phyloP scores from a whole-genome alignment of 2,113 vertebrate species.

The Dendropsophus ebraccatus region DNA sequence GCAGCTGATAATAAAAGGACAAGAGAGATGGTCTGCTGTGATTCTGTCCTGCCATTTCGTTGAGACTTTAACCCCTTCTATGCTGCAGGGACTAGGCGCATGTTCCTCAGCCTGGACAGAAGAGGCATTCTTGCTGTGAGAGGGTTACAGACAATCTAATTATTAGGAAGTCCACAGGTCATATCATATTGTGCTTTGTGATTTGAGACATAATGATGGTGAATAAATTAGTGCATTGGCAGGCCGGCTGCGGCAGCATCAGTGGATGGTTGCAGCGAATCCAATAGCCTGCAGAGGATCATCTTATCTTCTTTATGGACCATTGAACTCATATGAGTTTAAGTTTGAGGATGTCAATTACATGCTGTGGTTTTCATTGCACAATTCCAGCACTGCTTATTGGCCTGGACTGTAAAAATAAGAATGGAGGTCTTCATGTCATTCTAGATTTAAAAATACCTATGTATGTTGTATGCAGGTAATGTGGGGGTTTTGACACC shows the following conservation, averaged over 20 bases:
- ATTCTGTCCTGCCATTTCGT: constrained; percentile 36
- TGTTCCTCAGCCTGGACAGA: not conserved
- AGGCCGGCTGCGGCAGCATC: not conserved
- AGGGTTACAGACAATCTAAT: constrained; percentile 45
- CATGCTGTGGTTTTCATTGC: constrained; percentile 6
- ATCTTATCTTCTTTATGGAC: constrained; percentile 42
- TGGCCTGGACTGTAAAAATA: not conserved
- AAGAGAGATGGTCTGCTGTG: constrained; percentile 48
- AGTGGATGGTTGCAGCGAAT: constrained; percentile 3
- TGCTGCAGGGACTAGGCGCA: not conserved
- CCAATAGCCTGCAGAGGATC: not conserved
- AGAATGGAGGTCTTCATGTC: not conserved
- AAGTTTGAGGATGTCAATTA: constrained; percentile 36
- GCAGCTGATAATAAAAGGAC: constrained; percentile 54
- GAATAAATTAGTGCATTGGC: constrained; percentile 53
- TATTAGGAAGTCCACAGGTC: constrained; percentile 46
- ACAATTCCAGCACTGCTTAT: not conserved
- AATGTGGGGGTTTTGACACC: not conserved
- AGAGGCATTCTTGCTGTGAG: not conserved
- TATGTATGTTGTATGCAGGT: not conserved
- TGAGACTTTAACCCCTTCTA: constrained; percentile 34
- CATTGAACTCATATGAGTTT: constrained; percentile 43
- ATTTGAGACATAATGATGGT: constrained; percentile 55
- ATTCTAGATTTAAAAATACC: not conserved
- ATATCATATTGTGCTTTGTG: constrained; percentile 42